Conservation (phyloP, 2,888 invertebrate genomes). For the Andrena haemorrhoa region DNA sequence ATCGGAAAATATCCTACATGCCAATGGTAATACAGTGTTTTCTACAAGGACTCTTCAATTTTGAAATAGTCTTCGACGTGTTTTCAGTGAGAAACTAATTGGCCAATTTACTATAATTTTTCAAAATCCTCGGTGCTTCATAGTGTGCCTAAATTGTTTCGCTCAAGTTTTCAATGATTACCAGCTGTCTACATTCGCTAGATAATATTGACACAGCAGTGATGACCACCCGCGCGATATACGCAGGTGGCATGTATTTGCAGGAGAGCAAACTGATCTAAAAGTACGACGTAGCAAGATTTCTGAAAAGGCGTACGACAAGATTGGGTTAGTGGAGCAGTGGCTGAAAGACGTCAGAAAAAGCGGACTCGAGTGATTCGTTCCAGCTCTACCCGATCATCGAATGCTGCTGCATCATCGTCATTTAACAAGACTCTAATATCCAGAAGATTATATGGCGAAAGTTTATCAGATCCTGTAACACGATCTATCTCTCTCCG, state of each 20-base stretch:
- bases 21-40: no score
- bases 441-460: not conserved
- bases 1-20: no score
- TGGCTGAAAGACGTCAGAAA: conserved; percentile 17
- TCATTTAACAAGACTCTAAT: conserved; percentile 24
- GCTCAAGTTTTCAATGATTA: no score
- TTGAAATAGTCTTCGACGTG: no score
- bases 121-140: no score
- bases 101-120: no score
- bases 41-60: no score
- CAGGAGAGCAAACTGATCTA: not conserved
- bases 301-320: not conserved
- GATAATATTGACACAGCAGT: no score
- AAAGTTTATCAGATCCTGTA: not conserved
- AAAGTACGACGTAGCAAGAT: not conserved
- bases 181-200: no score
- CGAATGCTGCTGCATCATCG: conserved; percentile 42
- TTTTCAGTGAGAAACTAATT: no score
- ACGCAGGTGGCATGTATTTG: not conserved
- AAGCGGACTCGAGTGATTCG: conserved; percentile 38
- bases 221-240: not conserved
- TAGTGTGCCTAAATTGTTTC: no score
- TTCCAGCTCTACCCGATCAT: conserved; percentile 34
- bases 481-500: conserved; percentile 11
- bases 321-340: conserved; percentile 47